A percentile compares a stretch with the other conserved stretches of the same genome.
phyloP scores from a whole-genome alignment of 2,888 invertebrate species.

The Drosophila sordidapex region DNA sequence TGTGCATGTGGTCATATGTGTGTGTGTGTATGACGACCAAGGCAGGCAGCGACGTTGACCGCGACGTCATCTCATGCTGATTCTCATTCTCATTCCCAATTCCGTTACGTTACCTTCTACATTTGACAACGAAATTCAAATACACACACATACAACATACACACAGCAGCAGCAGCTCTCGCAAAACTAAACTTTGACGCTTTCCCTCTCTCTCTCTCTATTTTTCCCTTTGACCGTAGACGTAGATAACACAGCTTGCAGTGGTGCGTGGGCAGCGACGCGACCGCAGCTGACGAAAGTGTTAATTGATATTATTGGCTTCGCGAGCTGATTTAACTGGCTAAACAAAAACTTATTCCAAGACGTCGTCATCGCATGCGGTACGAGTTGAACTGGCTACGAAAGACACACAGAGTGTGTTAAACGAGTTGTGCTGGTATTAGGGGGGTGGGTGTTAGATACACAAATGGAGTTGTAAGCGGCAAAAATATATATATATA shows the following conservation, averaged over 20 bases:
- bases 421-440: constrained; percentile 36
- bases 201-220: not conserved
- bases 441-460: constrained; percentile 44
- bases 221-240: constrained; percentile 6
- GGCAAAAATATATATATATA: constrained; percentile 1
- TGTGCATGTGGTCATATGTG: not conserved
- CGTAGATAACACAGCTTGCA: constrained; percentile 20
- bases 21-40: constrained; percentile 46
- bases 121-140: constrained; percentile 54
- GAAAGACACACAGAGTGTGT: constrained; percentile 9
- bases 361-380: constrained; percentile 13
- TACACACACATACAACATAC: constrained; percentile 7
- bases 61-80: constrained; percentile 36
- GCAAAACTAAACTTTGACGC: constrained; percentile 13
- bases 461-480: constrained; percentile 66
- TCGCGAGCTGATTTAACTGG: constrained; percentile 34
- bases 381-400: constrained; percentile 48
- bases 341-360: constrained; percentile 28
- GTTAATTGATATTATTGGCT: constrained; percentile 76
- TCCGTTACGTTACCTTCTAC: constrained; percentile 21
- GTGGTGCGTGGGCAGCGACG: constrained; percentile 63
- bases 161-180: constrained; percentile 10
- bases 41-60: constrained; percentile 52
- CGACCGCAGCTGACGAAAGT: constrained; percentile 59
- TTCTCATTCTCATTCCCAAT: constrained; percentile 38